A percentile compares a stretch with the other conserved stretches of the same genome.
phyloP scores from a whole-genome alignment of 92 coral and sea anemone genomes.

The Zoanthus solanderi region DNA sequence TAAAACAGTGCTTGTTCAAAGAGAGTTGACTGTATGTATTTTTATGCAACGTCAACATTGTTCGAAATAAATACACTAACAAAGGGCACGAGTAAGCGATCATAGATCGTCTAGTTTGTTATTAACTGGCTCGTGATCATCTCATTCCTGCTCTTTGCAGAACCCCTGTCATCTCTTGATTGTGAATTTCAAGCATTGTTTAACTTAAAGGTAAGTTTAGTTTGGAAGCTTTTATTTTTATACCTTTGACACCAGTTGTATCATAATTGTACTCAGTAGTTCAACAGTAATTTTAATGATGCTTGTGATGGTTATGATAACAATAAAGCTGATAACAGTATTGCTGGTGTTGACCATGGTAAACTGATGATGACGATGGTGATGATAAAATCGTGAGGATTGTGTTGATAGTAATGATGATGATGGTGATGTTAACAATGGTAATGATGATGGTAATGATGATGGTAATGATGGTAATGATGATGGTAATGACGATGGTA shows the following conservation, averaged over 20 bases:
- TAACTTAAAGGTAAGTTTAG: constrained; percentile 29
- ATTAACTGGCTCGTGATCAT: neutral
- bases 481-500: neutral
- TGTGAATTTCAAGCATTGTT: constrained; percentile 67
- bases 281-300: no score
- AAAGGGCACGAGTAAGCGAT: no score
- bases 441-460: neutral
- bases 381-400: neutral
- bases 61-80: no score
- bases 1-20: no score
- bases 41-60: no score
- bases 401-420: no score
- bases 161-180: constrained; percentile 56
- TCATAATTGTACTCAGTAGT: no score
- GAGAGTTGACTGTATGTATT: no score
- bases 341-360: neutral
- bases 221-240: no score
- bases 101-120: no score
- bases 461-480: neutral
- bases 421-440: neutral
- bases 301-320: no score
- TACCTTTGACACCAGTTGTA: no score
- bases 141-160: constrained; percentile 19
- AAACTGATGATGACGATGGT: neutral
- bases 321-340: neutral